These are phyloP conservation scores for Phainopepla nitens DNA, from an alignment of 2,113 vertebrate species.

Conservation along the genomic window DNA sequence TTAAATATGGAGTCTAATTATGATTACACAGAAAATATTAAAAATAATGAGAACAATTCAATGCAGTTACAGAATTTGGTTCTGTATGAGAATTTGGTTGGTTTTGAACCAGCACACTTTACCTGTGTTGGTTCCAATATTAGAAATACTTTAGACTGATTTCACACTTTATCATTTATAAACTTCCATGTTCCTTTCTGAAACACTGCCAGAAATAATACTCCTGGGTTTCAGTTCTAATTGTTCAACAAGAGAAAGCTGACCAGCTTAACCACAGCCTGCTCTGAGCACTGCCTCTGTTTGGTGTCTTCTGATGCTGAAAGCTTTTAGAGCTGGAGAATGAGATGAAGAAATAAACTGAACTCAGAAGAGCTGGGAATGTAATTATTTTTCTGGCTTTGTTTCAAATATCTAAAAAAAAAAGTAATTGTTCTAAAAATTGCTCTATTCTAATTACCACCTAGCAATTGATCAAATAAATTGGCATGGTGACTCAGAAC, in stretches of 20 bases:
- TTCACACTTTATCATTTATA: not conserved
- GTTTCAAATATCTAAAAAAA: not conserved
- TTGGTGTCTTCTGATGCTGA: not conserved
- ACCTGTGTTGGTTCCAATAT: not conserved
- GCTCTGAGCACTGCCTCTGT: conserved; percentile 7
- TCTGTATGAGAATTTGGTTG: too few relatives aligned
- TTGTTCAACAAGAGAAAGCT: conserved; percentile 13
- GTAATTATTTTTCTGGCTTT: not conserved
- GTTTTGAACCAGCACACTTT: too few relatives aligned
- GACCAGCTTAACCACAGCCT: not conserved
- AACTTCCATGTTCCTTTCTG: not conserved
- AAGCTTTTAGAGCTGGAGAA: not conserved
- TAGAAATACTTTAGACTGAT: not conserved
- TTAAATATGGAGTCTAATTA: not conserved
- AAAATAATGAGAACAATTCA: not conserved
- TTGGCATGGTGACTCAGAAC: not conserved
- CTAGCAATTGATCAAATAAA: not conserved
- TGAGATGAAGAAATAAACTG: not conserved
- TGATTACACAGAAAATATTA: not conserved
- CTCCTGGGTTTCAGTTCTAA: not conserved
- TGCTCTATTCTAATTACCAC: not conserved
- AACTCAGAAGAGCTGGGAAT: not conserved
- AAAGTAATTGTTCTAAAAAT: not conserved
- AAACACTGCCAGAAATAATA: not conserved
- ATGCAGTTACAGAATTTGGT: not conserved